These are phyloP conservation scores for Drosophila pectinifera DNA, from an alignment of 1,140 invertebrate genomes.

Conservation along the genomic window DNA sequence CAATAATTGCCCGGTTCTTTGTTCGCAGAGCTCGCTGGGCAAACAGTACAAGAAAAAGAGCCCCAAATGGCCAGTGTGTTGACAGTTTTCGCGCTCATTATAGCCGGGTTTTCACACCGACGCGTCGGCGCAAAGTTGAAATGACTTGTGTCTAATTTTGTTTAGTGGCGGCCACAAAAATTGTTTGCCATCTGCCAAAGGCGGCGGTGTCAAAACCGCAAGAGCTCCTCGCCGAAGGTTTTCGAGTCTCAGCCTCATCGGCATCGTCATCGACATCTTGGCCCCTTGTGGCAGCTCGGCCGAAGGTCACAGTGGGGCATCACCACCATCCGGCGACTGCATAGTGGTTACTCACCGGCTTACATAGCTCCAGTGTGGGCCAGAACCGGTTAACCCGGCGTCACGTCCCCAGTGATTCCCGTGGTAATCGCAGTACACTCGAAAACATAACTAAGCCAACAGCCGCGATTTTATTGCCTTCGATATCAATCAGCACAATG, in stretches of 20 bases:
- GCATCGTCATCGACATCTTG: neutral
- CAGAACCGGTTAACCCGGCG: conserved; percentile 35
- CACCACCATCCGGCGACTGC: no score
- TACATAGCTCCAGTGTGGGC: conserved; percentile 5
- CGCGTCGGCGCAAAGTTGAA: conserved; percentile 50
- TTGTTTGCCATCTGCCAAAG: conserved; percentile 58
- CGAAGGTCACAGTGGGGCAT: conserved; percentile 62
- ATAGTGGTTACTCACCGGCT: conserved; percentile 34
- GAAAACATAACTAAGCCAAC: conserved; percentile 11
- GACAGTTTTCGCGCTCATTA: conserved; percentile 58
- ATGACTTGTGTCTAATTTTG: conserved; percentile 71
- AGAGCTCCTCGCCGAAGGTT: conserved; percentile 24
- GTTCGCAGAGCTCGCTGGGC: no score
- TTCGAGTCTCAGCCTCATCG: neutral
- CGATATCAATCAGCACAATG: conserved; percentile 43
- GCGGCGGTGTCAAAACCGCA: conserved; percentile 57
- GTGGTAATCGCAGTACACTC: conserved; percentile 6
- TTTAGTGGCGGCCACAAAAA: conserved; percentile 70
- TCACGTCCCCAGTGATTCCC: conserved; percentile 32
- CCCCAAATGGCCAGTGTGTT: conserved; percentile 43
- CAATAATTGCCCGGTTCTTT: conserved; percentile 54
- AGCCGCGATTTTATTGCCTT: conserved; percentile 35
- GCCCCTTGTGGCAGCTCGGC: conserved; percentile 28
- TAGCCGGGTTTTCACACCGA: conserved; percentile 58
- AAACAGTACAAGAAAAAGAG: conserved; percentile 40